phyloP scores from a whole-genome alignment of 2,888 invertebrate genomes.

The Dermolepida albohirtum region DNA sequence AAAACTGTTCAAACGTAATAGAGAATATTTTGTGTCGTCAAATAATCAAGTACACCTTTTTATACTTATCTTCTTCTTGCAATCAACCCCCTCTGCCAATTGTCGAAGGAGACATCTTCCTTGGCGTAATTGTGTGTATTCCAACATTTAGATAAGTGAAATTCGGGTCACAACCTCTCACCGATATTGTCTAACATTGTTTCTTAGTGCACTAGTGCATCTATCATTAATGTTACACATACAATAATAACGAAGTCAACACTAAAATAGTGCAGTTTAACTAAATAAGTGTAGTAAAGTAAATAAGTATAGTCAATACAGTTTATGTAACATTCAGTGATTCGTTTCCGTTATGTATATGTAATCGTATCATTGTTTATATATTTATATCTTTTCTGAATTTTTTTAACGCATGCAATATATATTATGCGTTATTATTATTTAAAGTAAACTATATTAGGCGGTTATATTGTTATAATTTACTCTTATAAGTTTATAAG shows the following conservation, averaged over 20 bases:
- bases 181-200: conserved; percentile 43
- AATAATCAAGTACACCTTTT: conserved; percentile 54
- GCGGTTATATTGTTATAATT: not conserved
- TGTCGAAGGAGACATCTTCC: conserved; percentile 55
- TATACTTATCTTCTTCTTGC: conserved; percentile 56
- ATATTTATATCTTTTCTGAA: too few species aligned
- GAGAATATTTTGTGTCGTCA: conserved; percentile 54
- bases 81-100: conserved; percentile 57
- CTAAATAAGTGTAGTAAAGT: too few species aligned
- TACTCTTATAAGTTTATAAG: not conserved
- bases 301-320: too few species aligned
- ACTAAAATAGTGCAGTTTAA: not conserved
- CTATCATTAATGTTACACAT: conserved; percentile 20
- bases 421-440: too few species aligned
- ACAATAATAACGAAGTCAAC: conserved; percentile 7
- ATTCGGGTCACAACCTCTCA: conserved; percentile 63
- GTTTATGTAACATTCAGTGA: too few species aligned
- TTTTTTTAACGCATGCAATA: too few species aligned
- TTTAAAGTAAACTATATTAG: not conserved
- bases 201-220: conserved; percentile 10
- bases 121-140: conserved; percentile 50
- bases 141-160: conserved; percentile 63
- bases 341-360: too few species aligned
- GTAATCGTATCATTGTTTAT: too few species aligned
- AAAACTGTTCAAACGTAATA: conserved; percentile 48